A percentile compares a stretch with the other conserved stretches of the same genome.
Conservation (phyloP, 2,888 invertebrate species). For the Nymphalis polychloros region DNA sequence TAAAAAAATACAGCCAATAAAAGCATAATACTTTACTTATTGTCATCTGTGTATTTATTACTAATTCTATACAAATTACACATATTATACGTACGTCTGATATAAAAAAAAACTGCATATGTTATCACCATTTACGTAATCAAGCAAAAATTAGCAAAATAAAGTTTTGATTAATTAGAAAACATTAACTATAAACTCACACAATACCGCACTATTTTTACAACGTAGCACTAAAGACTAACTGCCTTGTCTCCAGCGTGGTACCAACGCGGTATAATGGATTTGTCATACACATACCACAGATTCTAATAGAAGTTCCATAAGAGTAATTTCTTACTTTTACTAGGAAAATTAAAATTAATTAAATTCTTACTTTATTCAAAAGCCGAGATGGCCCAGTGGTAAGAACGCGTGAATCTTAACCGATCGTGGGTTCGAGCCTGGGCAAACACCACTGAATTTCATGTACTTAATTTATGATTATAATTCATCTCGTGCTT, state of each 20-base stretch:
- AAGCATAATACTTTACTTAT: no score
- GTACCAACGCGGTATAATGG: not conserved
- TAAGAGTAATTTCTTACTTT: not conserved
- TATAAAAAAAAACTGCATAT: not conserved
- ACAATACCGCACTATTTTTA: constrained; percentile 1
- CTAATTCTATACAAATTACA: no score
- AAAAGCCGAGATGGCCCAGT: no score
- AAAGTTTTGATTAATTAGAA: not conserved
- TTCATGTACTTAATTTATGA: no score
- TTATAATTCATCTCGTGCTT: no score
- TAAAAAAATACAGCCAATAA: no score
- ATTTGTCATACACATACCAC: not conserved
- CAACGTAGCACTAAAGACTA: not conserved
- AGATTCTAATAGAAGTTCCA: not conserved
- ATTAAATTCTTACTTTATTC: not conserved
- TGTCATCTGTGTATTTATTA: no score
- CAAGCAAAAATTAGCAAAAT: not conserved
- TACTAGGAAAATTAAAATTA: not conserved
- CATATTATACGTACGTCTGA: no score
- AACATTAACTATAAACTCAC: not conserved
- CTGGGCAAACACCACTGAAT: no score
- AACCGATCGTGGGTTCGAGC: no score
- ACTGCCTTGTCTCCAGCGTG: not conserved
- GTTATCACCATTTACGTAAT: not conserved
- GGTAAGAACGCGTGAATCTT: no score